Conservation (phyloP, 2,888 invertebrate species). For the Amiota communis region DNA sequence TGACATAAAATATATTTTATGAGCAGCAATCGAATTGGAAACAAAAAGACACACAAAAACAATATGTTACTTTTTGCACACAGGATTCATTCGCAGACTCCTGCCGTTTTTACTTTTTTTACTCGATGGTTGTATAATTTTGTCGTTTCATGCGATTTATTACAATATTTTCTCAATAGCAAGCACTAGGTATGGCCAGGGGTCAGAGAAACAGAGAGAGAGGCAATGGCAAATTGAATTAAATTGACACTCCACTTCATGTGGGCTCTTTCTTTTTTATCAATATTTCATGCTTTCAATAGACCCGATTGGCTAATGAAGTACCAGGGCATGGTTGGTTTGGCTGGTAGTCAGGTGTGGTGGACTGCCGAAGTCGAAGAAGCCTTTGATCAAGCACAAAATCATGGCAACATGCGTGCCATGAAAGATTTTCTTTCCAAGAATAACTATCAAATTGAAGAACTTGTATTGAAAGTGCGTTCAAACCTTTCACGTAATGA, state of each 20-base stretch:
- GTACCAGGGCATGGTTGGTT: constrained; percentile 90
- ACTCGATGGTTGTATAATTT: constrained; percentile 65
- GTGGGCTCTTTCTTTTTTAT: constrained; percentile 58
- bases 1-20: constrained; percentile 54
- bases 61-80: constrained; percentile 14
- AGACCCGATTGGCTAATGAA: constrained; percentile 92
- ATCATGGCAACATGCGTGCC: constrained; percentile 85
- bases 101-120: constrained; percentile 45
- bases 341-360: constrained; percentile 93
- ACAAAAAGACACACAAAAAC: constrained; percentile 16
- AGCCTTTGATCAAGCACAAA: constrained; percentile 80
- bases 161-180: constrained; percentile 53
- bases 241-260: constrained; percentile 65
- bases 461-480: constrained; percentile 83
- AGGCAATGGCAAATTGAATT: constrained; percentile 58
- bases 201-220: constrained; percentile 44
- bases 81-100: constrained; percentile 42
- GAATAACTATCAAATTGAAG: constrained; percentile 87
- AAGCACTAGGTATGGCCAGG: constrained; percentile 37
- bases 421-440: constrained; percentile 90
- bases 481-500: constrained; percentile 85
- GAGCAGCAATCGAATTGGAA: constrained; percentile 20
- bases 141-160: constrained; percentile 69
- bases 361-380: constrained; percentile 97
- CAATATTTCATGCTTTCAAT: constrained; percentile 32